A percentile compares a stretch with the other conserved stretches of the same genome.
Evolutionary conservation across 2,888 invertebrate genomes (phyloP).

Genomic region (Plagodis pulveraria): DNA sequence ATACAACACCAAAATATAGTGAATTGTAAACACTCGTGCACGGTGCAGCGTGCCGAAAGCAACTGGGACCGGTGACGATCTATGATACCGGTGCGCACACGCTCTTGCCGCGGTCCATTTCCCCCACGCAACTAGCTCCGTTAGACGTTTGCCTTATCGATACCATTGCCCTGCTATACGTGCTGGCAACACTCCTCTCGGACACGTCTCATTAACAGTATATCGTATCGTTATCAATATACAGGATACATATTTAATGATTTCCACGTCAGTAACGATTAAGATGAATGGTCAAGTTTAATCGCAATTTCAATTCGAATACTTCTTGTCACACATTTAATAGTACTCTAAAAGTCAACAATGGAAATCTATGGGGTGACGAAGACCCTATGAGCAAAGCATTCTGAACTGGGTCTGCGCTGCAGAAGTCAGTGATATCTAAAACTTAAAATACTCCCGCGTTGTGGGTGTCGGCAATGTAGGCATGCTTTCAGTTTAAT

Average conservation of each 20-base stretch:
- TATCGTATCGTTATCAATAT: conserved; percentile 3
- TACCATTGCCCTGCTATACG: conserved; percentile 42
- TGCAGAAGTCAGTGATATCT: too few species aligned
- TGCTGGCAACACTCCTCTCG: conserved; percentile 48
- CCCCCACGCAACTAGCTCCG: conserved; percentile 82
- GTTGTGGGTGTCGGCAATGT: too few species aligned
- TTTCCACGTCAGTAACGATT: conserved; percentile 1
- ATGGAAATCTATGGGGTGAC: too few species aligned
- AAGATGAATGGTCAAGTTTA: not conserved
- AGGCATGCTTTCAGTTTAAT: too few species aligned
- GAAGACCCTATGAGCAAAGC: too few species aligned
- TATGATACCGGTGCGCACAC: conserved; percentile 80
- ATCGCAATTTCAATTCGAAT: not conserved
- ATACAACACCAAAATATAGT: conserved; percentile 61
- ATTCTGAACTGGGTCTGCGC: too few species aligned
- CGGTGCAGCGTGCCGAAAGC: conserved; percentile 80
- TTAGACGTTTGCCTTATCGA: conserved; percentile 72
- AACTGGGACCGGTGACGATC: conserved; percentile 81
- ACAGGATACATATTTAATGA: not conserved
- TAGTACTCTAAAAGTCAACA: too few species aligned
- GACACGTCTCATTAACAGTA: conserved; percentile 16
- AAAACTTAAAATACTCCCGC: too few species aligned
- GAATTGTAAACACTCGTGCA: conserved; percentile 69
- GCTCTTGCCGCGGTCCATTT: conserved; percentile 80
- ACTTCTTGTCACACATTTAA: too few species aligned